Conservation (phyloP, 2,888 invertebrate species). For the Unio pictorum region DNA sequence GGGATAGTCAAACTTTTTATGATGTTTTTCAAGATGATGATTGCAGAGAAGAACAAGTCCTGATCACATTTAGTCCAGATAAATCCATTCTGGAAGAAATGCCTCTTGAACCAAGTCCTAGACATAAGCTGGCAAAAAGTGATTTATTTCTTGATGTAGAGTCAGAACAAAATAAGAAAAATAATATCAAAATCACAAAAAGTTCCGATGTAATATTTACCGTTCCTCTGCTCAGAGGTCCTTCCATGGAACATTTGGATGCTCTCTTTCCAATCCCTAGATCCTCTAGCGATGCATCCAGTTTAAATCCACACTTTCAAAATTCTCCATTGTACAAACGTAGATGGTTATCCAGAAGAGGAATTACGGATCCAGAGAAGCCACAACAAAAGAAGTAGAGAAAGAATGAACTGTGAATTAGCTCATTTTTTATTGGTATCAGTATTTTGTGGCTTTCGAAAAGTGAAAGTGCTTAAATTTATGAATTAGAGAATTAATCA, state of each 20-base stretch:
- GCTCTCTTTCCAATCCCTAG: constrained; percentile 23
- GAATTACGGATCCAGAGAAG: no score
- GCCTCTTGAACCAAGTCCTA: constrained; percentile 19
- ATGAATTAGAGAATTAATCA: no score
- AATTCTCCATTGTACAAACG: constrained; percentile 23
- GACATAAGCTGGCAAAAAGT: constrained; percentile 31
- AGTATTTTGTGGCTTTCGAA: no score
- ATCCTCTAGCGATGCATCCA: constrained; percentile 29
- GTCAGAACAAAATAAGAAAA: neutral
- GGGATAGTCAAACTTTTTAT: neutral
- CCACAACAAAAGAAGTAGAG: no score
- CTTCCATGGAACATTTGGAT: constrained; percentile 48
- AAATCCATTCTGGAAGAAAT: constrained; percentile 19
- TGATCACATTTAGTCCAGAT: constrained; percentile 16
- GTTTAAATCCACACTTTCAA: constrained; percentile 7
- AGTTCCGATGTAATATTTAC: constrained; percentile 28
- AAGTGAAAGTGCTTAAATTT: no score
- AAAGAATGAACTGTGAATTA: no score
- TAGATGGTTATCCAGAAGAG: constrained; percentile 17
- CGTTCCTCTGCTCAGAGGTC: constrained; percentile 30
- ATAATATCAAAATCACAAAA: constrained; percentile 10
- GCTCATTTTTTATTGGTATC: no score
- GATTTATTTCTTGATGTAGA: constrained; percentile 23
- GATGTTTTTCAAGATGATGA: neutral
- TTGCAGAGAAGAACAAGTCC: constrained; percentile 6